Evolutionary conservation across 1,140 invertebrate genomes (phyloP), one percentile per base, ranked within the genome.

Genomic region (Pseudobourletiella spinata): DNA sequence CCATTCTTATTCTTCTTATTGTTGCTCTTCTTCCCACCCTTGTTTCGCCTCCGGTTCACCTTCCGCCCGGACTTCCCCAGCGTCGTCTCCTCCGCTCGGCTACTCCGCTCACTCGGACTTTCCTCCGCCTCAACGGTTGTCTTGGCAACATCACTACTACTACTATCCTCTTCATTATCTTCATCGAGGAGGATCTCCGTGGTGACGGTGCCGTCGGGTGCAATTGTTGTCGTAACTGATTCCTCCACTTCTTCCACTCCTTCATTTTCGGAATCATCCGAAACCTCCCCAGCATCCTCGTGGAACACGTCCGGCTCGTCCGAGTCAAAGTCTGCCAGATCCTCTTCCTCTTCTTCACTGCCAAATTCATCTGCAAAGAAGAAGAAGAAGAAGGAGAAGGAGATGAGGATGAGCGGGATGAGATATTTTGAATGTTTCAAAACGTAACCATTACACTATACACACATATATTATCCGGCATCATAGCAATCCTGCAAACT

Each of bases 331-430:
- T 18, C 43, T 8, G 4, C 43, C 15, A 14, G 14, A 51, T 51
- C 24, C 8, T 11, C 14, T 51, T 24, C 20, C 4, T 51, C 48
- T 18, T 46, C 44, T 6, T 46, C 44, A 46, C 44, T 46, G 15
- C 44, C 44, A 46, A 46, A 46, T 46, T 46, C 44, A 18, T 46
- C 44, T 46, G 22, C 15, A 46, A 46, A n/a, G n/a, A n/a, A n/a
- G n/a, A n/a, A n/a, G n/a, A n/a, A n/a, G n/a, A n/a, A n/a, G n/a
- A n/a, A n/a, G n/a, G n/a, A n/a, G n/a, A n/a, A n/a, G n/a, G n/a
- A n/a, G n/a, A n/a, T n/a, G n/a, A n/a, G n/a, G n/a, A n/a, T n/a
- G n/a, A n/a, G 8, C 32, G 32, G n/a, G 32, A 39, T 8, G 32
- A 39, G n/a, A 8, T 39, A 11, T 39, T n/a, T 39, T 39, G n/a